Percentiles rank a stretch among this genome's conserved stretches.
Conservation (phyloP, 2,888 invertebrate species). For the Eristalis arbustorum region DNA sequence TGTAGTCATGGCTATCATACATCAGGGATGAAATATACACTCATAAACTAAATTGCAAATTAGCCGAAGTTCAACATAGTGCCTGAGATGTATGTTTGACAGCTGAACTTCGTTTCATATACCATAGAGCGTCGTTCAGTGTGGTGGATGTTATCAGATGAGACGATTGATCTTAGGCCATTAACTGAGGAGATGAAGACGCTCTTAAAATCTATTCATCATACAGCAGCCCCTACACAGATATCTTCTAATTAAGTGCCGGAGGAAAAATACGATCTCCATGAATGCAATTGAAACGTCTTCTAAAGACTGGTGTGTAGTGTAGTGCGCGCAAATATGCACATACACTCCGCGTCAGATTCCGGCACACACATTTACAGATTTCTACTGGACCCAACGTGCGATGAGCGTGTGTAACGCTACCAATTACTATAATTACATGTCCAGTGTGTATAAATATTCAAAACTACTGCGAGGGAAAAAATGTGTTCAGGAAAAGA, state of each 20-base stretch:
- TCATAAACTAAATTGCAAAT: conserved; percentile 71
- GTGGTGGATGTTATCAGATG: not conserved
- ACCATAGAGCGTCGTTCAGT: not conserved
- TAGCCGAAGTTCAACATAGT: conserved; percentile 62
- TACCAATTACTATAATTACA: not conserved
- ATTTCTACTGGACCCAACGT: not conserved
- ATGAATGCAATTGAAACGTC: not conserved
- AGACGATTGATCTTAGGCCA: not conserved
- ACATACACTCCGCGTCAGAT: not conserved
- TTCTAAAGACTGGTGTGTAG: not conserved
- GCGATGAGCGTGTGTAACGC: not conserved
- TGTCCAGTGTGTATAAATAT: not conserved
- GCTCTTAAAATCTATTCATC: not conserved
- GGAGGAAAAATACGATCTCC: not conserved
- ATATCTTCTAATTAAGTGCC: not conserved
- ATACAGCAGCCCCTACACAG: not conserved
- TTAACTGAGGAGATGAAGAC: too few relatives aligned
- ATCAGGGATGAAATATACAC: conserved; percentile 69
- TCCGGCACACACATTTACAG: too few relatives aligned
- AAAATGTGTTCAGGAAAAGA: too few relatives aligned
- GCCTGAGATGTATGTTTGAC: conserved; percentile 13
- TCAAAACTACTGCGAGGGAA: not conserved
- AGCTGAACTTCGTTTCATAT: conserved; percentile 28
- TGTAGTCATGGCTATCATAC: conserved; percentile 67
- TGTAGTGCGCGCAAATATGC: not conserved